A percentile compares a stretch with the other conserved stretches of the same genome.
phyloP scores from a whole-genome alignment of 2,797 vertebrate species.

The Spatula versicolor region DNA sequence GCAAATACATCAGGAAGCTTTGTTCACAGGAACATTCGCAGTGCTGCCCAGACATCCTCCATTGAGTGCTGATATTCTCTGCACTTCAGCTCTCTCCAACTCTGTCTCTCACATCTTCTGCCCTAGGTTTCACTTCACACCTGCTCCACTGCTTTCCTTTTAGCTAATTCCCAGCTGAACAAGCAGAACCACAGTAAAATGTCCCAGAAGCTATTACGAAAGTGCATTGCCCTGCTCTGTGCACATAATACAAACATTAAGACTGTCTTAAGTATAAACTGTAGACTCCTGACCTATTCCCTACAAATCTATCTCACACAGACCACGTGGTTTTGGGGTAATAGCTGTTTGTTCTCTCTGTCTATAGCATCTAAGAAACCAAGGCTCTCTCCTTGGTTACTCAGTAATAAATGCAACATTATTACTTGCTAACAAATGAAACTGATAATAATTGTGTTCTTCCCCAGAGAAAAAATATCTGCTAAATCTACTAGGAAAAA shows the following conservation, averaged over 20 bases:
- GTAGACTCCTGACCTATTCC: not conserved
- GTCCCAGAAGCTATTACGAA: not conserved
- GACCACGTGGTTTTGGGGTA: not conserved
- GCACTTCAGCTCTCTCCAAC: not conserved
- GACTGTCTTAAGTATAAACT: not conserved
- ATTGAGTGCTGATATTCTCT: not conserved
- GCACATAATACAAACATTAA: not conserved
- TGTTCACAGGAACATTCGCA: not conserved
- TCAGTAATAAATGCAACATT: slow-evolving; percentile 34
- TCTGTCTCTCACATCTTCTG: not conserved
- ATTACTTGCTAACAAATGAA: slow-evolving; percentile 48
- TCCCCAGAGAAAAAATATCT: slow-evolving; percentile 35
- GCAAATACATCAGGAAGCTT: not conserved
- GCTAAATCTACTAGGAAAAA: slow-evolving; percentile 2
- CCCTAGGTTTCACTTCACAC: slow-evolving; percentile 1
- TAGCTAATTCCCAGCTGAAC: not conserved
- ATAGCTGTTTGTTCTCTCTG: not conserved
- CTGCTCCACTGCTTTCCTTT: slow-evolving; percentile 8
- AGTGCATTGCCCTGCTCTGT: not conserved
- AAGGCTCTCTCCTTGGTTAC: not conserved
- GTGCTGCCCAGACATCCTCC: not conserved
- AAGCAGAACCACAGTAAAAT: not conserved
- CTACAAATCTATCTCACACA: not conserved
- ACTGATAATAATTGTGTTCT: slow-evolving; percentile 24
- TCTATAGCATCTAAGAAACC: not conserved